Percentiles rank a stretch among this genome's conserved stretches.
Conservation (phyloP, 2,113 vertebrate species). For the Polyodon spathula region DNA sequence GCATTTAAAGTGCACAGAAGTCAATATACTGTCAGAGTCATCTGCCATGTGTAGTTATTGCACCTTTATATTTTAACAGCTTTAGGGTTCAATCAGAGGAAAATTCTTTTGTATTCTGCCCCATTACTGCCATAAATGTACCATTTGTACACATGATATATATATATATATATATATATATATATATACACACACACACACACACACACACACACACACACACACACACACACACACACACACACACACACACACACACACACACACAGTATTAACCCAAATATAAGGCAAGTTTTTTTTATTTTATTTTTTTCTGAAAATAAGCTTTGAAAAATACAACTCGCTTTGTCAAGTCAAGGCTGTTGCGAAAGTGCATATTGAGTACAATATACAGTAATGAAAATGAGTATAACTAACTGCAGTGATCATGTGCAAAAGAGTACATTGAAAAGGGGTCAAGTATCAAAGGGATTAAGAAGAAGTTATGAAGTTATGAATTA, state of each 20-base stretch:
- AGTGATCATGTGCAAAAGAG: too few species aligned
- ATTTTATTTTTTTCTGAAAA: too few species aligned
- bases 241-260: slow-evolving; percentile 19
- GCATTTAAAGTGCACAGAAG: background rate
- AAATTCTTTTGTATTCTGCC: background rate
- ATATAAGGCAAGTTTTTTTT: slow-evolving; percentile 48
- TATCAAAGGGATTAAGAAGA: too few species aligned
- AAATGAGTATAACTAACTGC: too few species aligned
- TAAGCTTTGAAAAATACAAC: too few species aligned
- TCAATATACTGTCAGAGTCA: slow-evolving; percentile 5
- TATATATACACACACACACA: slow-evolving; percentile 26
- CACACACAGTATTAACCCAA: slow-evolving; percentile 31
- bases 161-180: too few species aligned
- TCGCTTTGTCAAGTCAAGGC: too few species aligned
- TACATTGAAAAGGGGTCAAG: too few species aligned
- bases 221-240: slow-evolving; percentile 7
- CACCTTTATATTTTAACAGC: background rate
- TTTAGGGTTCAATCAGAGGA: background rate
- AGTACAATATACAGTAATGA: too few species aligned
- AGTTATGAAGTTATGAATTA: too few species aligned
- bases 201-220: slow-evolving; percentile 13
- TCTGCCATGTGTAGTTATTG: background rate
- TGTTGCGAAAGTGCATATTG: too few species aligned
- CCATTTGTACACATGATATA: too few species aligned
- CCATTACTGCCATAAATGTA: background rate